A percentile compares a stretch with the other conserved stretches of the same genome.
These are phyloP conservation scores for Exephanes ischioxanthus DNA, from an alignment of 2,888 invertebrate species.

Conservation along the genomic window DNA sequence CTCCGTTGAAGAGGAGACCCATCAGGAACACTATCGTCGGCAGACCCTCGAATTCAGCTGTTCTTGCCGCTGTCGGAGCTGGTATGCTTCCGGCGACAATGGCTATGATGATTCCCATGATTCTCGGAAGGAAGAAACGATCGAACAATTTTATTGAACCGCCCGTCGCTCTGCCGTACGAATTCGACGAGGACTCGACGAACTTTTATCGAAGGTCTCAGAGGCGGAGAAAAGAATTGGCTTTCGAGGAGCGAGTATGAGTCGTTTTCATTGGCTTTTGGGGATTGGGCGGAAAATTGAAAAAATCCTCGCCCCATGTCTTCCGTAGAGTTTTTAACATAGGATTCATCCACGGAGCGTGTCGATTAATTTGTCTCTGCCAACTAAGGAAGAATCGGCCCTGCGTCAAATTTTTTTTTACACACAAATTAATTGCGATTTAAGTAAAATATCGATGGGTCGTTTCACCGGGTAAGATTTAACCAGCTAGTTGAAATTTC, in stretches of 20 bases:
- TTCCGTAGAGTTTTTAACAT: slow-evolving; percentile 16
- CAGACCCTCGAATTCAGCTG: slow-evolving; percentile 87
- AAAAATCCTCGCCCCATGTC: neutral
- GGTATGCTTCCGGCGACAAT: slow-evolving; percentile 93
- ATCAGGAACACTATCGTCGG: slow-evolving; percentile 81
- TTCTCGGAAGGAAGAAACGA: slow-evolving; percentile 87
- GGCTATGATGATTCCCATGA: slow-evolving; percentile 93
- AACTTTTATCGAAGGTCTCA: neutral
- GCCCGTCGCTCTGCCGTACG: neutral
- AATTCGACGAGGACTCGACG: slow-evolving; percentile 17
- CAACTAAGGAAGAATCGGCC: neutral
- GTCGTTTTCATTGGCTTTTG: neutral
- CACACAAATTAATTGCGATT: neutral
- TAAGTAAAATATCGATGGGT: neutral
- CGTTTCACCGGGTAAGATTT: slow-evolving; percentile 2
- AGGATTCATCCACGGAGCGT: neutral
- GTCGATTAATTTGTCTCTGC: neutral
- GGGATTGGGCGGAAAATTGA: neutral
- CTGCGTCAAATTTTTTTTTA: slow-evolving; percentile 2
- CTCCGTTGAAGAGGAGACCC: slow-evolving; percentile 76
- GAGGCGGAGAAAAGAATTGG: slow-evolving; percentile 14
- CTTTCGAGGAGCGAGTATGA: neutral
- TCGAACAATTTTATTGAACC: slow-evolving; percentile 44
- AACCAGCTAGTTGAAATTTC: slow-evolving; percentile 46
- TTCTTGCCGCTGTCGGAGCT: slow-evolving; percentile 91